Base-by-base conservation (phyloP, 2,113 vertebrate genomes). In the Odobenus rosmarus region DNA sequence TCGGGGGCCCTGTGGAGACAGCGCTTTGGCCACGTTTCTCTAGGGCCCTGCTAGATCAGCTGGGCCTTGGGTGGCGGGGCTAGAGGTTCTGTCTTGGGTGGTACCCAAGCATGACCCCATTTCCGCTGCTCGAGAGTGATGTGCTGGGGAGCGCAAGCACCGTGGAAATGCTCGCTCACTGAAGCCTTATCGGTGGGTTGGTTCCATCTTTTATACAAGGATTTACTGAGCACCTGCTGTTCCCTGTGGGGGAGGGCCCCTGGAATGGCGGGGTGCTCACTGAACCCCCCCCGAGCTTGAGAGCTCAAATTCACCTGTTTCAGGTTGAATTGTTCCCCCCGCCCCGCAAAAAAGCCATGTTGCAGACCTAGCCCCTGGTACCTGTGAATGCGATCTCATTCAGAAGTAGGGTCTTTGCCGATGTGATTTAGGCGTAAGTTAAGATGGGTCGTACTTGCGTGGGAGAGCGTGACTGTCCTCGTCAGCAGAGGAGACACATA, bases 121-220 rank as follows among this genome's bases (percentile, higher is more conserved):
- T 36, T 33, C 28, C 2, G 4, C 24, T 16, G 0, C 9, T n/a
- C 4, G 7, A 12, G 51, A 36, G 23, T 19, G 59, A 16, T 0
- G 39, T 1, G 6, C 28, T 3, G 7, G 31, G n/a, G 64, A 36
- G 0, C 19, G 28, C 23, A 23, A 1, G 5, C 4, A 1, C 33
- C 33, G 2, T 1, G 39, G 12, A 9, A 8, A 9, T 0, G 12
- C 1, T 24, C 33, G 3, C 23, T 8, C 13, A 21, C 72, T 8
- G 33, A 23, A n/a, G 67, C 7, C 51, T 9, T 3, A 16, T 14
- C 0, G 64, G 15, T 0, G 4, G 23, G 46, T 49, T 33, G 42
- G 2, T 1, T 6, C 72, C 46, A 0, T 3, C 24, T 24, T 13
- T 28, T 36, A 10, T 1, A 15, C 21, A 26, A 26, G 61, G 86